Conservation (phyloP, 2,113 vertebrate species). For the Hemiscyllium ocellatum region DNA sequence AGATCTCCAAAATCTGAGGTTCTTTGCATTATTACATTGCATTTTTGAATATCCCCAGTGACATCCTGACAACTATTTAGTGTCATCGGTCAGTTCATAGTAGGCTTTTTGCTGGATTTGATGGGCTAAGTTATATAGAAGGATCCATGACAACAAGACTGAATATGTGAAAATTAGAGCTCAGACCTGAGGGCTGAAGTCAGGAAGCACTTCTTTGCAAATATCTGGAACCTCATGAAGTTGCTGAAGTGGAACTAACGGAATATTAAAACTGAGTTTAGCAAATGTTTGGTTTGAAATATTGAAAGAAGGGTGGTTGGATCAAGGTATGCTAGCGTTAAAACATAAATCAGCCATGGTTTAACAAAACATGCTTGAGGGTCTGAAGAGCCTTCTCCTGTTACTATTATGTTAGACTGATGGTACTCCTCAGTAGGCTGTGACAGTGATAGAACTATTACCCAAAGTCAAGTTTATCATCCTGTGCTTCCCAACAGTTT, state of each 20-base stretch:
- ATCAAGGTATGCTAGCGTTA: neutral
- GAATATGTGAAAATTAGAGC: neutral
- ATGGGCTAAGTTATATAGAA: neutral
- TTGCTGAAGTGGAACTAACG: neutral
- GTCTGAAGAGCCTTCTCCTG: neutral
- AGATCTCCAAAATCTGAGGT: no score
- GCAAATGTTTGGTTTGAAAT: neutral
- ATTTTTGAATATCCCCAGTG: neutral
- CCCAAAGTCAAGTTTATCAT: neutral
- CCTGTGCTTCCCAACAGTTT: neutral
- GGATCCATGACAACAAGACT: no score
- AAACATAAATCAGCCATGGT: neutral
- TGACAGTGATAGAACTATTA: neutral
- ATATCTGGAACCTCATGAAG: neutral
- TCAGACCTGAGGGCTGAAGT: neutral
- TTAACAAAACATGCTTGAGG: neutral
- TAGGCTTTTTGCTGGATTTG: neutral
- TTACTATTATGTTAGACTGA: neutral
- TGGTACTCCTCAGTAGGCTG: neutral
- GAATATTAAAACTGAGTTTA: neutral
- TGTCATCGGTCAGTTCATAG: no score
- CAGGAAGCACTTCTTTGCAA: neutral
- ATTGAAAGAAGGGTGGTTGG: neutral
- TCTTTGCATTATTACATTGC: no score
- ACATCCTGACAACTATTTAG: neutral